Conservation (phyloP, 2,888 invertebrate genomes). For the Metellina segmentata region DNA sequence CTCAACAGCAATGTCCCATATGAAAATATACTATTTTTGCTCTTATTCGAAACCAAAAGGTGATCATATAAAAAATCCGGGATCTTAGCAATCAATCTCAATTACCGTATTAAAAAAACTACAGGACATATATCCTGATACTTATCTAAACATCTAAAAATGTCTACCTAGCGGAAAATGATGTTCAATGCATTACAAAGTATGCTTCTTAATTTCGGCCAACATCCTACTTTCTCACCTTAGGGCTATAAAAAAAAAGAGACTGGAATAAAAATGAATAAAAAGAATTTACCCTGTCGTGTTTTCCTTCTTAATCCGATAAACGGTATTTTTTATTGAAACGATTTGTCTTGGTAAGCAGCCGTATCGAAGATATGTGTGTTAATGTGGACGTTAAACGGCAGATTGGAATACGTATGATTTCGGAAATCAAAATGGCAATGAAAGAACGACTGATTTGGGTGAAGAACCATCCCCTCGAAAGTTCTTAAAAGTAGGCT, state of each 20-base stretch:
- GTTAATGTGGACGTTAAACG: not conserved
- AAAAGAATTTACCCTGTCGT: not conserved
- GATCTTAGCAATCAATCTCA: too few relatives aligned
- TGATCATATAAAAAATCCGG: too few relatives aligned
- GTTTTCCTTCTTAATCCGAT: not conserved
- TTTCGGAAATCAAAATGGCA: not conserved
- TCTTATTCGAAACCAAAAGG: too few relatives aligned
- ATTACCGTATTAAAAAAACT: not conserved
- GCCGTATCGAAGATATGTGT: not conserved
- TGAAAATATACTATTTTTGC: too few relatives aligned
- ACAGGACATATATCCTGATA: not conserved
- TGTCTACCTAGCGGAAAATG: not conserved
- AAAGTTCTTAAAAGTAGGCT: too few relatives aligned
- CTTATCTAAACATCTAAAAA: not conserved
- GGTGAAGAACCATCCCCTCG: too few relatives aligned
- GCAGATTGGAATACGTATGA: not conserved
- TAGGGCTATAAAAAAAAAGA: not conserved
- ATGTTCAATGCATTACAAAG: not conserved
- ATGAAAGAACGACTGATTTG: not conserved
- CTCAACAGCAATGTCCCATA: too few relatives aligned
- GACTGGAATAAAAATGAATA: not conserved
- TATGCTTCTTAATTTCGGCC: not conserved
- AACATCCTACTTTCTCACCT: not conserved
- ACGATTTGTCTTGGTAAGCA: not conserved
- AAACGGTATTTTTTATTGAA: not conserved